These are phyloP conservation scores for Ferdinandea cuprea DNA, from an alignment of 2,888 invertebrate species.

Conservation along the genomic window DNA sequence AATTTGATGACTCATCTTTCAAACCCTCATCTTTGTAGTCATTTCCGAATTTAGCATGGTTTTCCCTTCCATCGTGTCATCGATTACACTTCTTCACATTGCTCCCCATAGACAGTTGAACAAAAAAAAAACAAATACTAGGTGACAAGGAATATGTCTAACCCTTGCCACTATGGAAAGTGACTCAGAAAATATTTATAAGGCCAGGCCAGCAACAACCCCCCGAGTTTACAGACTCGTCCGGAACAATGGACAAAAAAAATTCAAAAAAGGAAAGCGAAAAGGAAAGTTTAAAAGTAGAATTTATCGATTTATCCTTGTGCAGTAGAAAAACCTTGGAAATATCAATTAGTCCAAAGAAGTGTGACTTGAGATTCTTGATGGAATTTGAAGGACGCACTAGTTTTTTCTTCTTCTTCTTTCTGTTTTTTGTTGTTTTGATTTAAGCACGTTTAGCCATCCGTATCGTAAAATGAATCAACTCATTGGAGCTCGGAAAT, in stretches of 20 bases:
- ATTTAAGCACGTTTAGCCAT: conserved; percentile 27
- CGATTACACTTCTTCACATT: conserved; percentile 46
- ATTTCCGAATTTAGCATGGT: conserved; percentile 61
- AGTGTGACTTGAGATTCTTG: conserved; percentile 32
- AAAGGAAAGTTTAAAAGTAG: conserved; percentile 65
- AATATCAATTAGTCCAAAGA: conserved; percentile 53
- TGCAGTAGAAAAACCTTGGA: conserved; percentile 58
- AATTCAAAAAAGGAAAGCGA: conserved; percentile 28
- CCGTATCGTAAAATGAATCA: conserved; percentile 42
- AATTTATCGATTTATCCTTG: conserved; percentile 68
- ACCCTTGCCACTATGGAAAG: conserved; percentile 51
- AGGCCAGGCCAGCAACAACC: conserved; percentile 47
- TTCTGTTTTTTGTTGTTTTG: conserved; percentile 11
- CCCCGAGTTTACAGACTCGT: conserved; percentile 37
- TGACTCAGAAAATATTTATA: conserved; percentile 68
- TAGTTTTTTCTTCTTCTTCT: too few species aligned
- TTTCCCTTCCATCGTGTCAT: conserved; percentile 29
- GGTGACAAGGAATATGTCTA: conserved; percentile 52
- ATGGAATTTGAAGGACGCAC: conserved; percentile 60
- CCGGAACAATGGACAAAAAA: conserved; percentile 35
- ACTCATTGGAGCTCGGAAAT: conserved; percentile 19
- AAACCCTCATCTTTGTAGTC: conserved; percentile 70
- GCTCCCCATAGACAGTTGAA: conserved; percentile 28
- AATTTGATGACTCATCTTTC: conserved; percentile 69
- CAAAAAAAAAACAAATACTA: conserved; percentile 34